Conservation (phyloP, 30 jellyfish, hydroid and myxozoan species). For the Phacellophora camtschatica region DNA sequence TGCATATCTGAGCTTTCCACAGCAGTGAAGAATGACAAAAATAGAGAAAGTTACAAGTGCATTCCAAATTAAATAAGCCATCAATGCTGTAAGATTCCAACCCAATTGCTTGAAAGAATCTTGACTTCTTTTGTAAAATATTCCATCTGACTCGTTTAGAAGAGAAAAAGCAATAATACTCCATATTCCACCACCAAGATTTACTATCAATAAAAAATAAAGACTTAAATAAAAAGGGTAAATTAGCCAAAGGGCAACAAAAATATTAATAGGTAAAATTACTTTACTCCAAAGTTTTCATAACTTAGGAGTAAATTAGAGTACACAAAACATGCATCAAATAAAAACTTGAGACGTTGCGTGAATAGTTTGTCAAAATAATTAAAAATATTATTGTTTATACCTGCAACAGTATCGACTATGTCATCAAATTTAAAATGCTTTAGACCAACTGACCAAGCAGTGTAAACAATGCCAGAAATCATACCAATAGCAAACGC, state of each 20-base stretch:
- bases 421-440: conserved; percentile 78
- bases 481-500: conserved; percentile 82
- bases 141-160: conserved; percentile 46
- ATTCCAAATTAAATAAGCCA: conserved; percentile 72
- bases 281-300: background rate
- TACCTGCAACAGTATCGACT: conserved; percentile 83
- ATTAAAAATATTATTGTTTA: background rate
- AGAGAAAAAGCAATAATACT: conserved; percentile 73
- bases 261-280: too few relatives aligned
- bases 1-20: conserved; percentile 16
- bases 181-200: conserved; percentile 93
- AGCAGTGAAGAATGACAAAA: conserved; percentile 35
- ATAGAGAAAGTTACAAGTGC: conserved; percentile 57
- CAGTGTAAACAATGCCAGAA: conserved; percentile 68
- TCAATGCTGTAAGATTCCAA: conserved; percentile 77
- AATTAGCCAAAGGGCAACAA: background rate
- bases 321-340: background rate
- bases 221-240: background rate
- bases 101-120: conserved; percentile 60
- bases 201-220: conserved; percentile 33
- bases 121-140: conserved; percentile 36
- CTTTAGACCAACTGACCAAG: conserved; percentile 51
- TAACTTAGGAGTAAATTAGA: background rate
- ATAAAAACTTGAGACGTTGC: background rate
- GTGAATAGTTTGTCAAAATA: background rate